Percentiles rank a stretch among this genome's conserved stretches.
These are phyloP conservation scores for Drosophila histrio DNA, from an alignment of 2,888 invertebrate genomes.

Conservation along the genomic window DNA sequence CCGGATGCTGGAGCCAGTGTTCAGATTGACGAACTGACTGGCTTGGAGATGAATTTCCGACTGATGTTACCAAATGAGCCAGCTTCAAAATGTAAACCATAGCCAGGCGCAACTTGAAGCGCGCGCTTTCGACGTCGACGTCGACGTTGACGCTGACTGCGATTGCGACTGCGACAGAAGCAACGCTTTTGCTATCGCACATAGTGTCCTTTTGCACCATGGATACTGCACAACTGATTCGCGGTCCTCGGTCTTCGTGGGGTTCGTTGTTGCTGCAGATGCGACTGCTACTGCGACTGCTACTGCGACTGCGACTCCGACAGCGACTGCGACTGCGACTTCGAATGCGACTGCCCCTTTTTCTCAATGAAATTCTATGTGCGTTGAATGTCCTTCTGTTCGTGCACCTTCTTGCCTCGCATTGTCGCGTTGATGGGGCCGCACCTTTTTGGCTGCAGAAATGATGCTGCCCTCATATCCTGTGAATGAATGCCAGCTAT, in stretches of 20 bases:
- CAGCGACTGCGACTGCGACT: constrained; percentile 5
- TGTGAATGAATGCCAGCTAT: constrained; percentile 83
- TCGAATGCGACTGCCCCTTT: constrained; percentile 23
- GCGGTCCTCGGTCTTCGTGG: constrained; percentile 3
- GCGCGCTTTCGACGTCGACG: constrained; percentile 34
- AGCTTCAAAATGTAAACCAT: constrained; percentile 72
- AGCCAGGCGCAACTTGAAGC: constrained; percentile 68
- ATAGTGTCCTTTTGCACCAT: constrained; percentile 66
- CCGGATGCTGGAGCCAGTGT: not conserved
- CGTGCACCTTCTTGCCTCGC: not conserved
- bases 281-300: not conserved
- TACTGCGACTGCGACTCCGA: not conserved
- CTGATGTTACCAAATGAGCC: constrained; percentile 79
- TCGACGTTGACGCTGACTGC: constrained; percentile 45
- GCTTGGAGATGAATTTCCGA: constrained; percentile 81
- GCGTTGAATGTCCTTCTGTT: constrained; percentile 24
- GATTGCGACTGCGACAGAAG: not conserved
- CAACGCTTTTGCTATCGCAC: constrained; percentile 37
- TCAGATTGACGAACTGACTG: constrained; percentile 66
- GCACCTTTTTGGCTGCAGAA: constrained; percentile 38
- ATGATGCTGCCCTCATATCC: constrained; percentile 56
- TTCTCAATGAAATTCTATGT: constrained; percentile 68
- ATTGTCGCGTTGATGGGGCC: not conserved
- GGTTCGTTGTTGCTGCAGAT: constrained; percentile 6
- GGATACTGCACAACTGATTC: constrained; percentile 1